phyloP scores from a whole-genome alignment of 2,888 invertebrate genomes.

The Diogma glabrata region DNA sequence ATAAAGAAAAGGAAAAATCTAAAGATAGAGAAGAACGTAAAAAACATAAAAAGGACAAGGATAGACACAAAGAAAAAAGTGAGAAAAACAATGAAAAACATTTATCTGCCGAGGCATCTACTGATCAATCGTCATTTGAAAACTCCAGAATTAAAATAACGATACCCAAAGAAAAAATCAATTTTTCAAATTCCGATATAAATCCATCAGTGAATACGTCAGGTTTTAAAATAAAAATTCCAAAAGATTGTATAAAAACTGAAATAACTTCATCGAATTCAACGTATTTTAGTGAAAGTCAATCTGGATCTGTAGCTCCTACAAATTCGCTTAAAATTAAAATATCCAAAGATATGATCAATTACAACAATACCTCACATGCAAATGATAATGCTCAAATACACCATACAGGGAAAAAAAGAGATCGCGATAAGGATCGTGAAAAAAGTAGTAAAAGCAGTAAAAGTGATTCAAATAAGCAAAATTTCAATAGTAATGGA shows the following conservation, averaged over 20 bases:
- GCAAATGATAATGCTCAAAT: background rate
- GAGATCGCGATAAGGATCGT: slow-evolving; percentile 33
- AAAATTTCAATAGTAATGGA: slow-evolving; percentile 8
- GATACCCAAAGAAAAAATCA: slow-evolving; percentile 47
- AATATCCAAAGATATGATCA: slow-evolving; percentile 63
- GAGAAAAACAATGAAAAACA: background rate
- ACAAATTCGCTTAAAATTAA: slow-evolving; percentile 58
- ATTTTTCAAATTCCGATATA: slow-evolving; percentile 25
- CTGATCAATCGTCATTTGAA: background rate
- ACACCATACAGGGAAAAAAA: slow-evolving; percentile 24
- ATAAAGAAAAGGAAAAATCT: slow-evolving; percentile 66
- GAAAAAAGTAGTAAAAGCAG: slow-evolving; percentile 28
- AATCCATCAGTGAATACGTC: slow-evolving; percentile 21
- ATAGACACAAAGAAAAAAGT: slow-evolving; percentile 35
- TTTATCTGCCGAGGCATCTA: background rate
- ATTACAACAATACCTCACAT: slow-evolving; percentile 26
- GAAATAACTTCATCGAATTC: slow-evolving; percentile 25
- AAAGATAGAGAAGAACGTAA: slow-evolving; percentile 60
- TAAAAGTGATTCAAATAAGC: background rate
- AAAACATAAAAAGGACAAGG: slow-evolving; percentile 58
- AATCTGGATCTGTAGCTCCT: slow-evolving; percentile 25
- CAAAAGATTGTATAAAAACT: slow-evolving; percentile 57
- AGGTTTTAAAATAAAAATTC: slow-evolving; percentile 72
- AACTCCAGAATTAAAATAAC: slow-evolving; percentile 39
- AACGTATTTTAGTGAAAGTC: too few species aligned